Conservation (phyloP, 2,797 vertebrate species). For the Epinephelus coioides region DNA sequence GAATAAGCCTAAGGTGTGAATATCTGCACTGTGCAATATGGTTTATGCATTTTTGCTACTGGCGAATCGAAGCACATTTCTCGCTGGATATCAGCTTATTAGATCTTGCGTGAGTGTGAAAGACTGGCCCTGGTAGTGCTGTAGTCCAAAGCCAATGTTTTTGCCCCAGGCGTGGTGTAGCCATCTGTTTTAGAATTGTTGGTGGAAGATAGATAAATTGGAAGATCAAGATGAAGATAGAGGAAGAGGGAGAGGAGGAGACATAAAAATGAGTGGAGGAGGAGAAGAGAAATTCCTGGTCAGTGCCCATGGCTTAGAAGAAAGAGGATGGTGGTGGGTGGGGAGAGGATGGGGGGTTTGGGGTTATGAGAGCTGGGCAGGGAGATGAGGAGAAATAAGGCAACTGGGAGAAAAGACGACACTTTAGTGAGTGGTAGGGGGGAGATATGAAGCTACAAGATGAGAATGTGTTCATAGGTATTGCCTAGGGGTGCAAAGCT, state of each 20-base stretch:
- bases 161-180: slow-evolving; percentile 79
- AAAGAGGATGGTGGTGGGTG: neutral
- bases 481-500: slow-evolving; percentile 59
- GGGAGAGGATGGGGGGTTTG: slow-evolving; percentile 2
- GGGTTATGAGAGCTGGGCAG: slow-evolving; percentile 46
- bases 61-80: slow-evolving; percentile 72
- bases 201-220: slow-evolving; percentile 76
- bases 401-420: slow-evolving; percentile 48
- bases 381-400: slow-evolving; percentile 59
- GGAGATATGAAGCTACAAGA: slow-evolving; percentile 64
- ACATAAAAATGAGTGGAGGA: slow-evolving; percentile 30
- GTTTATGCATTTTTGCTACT: slow-evolving; percentile 79
- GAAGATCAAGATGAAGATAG: slow-evolving; percentile 78
- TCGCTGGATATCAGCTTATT: slow-evolving; percentile 79
- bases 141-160: slow-evolving; percentile 82
- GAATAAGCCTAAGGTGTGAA: slow-evolving; percentile 79
- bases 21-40: slow-evolving; percentile 71
- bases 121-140: slow-evolving; percentile 69
- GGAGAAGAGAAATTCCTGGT: slow-evolving; percentile 64
- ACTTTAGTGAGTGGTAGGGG: slow-evolving; percentile 51
- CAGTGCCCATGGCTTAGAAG: slow-evolving; percentile 31
- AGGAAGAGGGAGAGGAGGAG: slow-evolving; percentile 24
- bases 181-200: slow-evolving; percentile 84
- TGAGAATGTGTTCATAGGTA: slow-evolving; percentile 65
- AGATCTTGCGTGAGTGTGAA: slow-evolving; percentile 76